Conservation (phyloP, 2,113 vertebrate species). For the Narcine bancroftii region DNA sequence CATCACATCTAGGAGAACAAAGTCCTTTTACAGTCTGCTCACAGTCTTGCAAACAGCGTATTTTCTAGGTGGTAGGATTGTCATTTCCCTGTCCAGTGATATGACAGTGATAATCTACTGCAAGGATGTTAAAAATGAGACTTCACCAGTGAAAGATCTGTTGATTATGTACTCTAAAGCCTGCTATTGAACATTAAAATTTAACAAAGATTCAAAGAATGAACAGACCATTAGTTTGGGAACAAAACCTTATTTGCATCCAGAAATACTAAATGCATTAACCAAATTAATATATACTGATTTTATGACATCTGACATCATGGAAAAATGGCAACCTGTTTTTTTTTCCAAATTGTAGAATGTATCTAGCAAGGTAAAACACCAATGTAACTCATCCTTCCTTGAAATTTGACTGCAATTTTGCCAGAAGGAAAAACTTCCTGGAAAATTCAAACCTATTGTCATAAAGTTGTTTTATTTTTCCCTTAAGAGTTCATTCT, state of each 20-base stretch:
- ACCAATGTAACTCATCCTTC: background rate
- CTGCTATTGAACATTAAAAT: background rate
- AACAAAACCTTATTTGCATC: background rate
- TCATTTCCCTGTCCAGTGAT: conserved; percentile 24
- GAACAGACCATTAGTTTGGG: background rate
- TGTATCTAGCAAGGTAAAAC: too few relatives aligned
- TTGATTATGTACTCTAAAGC: background rate
- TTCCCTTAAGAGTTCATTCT: background rate
- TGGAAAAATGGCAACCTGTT: background rate
- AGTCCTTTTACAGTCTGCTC: conserved; percentile 26
- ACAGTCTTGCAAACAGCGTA: conserved; percentile 19
- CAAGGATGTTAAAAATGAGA: conserved; percentile 9
- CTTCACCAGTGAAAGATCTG: conserved; percentile 1
- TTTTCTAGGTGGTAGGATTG: conserved; percentile 14
- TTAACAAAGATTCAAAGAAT: background rate
- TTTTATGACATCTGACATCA: background rate
- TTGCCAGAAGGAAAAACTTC: background rate
- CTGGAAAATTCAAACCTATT: background rate
- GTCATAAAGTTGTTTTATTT: background rate
- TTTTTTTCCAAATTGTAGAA: background rate
- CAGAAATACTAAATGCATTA: background rate
- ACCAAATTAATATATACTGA: background rate
- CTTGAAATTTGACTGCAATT: background rate
- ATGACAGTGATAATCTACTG: conserved; percentile 33
- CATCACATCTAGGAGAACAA: conserved; percentile 27